Evolutionary conservation across 37 sponge, comb jelly and placozoan species (phyloP), one percentile per base, ranked within the genome.

Genomic region (Geodia barretti): DNA sequence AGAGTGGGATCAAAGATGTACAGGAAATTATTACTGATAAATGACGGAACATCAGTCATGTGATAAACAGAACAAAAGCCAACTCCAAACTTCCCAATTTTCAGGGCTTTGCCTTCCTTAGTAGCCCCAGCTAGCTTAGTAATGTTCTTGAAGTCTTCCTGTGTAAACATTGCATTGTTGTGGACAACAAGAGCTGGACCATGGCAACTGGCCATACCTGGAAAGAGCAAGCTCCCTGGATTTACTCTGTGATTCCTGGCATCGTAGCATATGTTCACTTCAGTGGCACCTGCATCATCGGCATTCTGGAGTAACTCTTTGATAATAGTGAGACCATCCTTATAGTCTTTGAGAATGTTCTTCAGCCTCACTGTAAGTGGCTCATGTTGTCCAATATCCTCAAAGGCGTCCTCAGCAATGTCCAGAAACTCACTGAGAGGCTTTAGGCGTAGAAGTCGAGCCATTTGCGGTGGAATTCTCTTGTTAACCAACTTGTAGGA

Each of bases 51-150:
- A 61, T 88, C 89, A 36, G 84, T 83, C 29, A 88, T 83, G 34
- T 88, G 89, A 61, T 92, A 92, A 24, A 88, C 93, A 33, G 89
- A 92, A 36, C 87, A 83, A 42, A 92, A 92, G 0, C 93, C 93
- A 62, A 88, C 47, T 28, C 95, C 92, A 88, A 95, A 95, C 63
- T 92, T 88, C 21, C 95, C 95, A 75, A 95, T 95, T 74, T 91
- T 95, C 17, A 74, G 59, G 0, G 77, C 64, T 31, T 91, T 43
- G 35, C 76, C 70, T 43, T 54, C 59, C 63, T 95, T 95, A 24
- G 92, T 91, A 21, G 86, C 89, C 2, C 76, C 92, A 59, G 88
- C 95, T 25, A 95, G 75, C 60, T 88, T 88, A 14, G 81, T 80
- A 41, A 95, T 95, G 76, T 91, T 91, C n/a, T 64, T 43, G 70